Conservation (phyloP, 2,888 invertebrate genomes). For the Calliphora vomitoria region DNA sequence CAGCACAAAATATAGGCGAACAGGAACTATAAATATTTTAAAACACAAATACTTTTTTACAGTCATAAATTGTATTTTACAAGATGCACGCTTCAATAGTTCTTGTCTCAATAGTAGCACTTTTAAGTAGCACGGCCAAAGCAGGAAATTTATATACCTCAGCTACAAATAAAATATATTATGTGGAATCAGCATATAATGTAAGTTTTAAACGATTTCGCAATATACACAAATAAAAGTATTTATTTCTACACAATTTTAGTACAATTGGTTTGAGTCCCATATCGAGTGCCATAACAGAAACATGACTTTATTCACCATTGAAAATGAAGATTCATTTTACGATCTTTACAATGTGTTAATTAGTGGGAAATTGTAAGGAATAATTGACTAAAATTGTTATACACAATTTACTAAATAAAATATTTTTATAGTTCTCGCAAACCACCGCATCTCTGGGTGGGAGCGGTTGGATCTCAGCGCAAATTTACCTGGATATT, state of each 20-base stretch:
- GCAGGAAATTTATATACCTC: constrained; percentile 53
- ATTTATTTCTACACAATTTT: background rate
- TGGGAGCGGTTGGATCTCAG: constrained; percentile 52
- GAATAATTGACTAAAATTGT: background rate
- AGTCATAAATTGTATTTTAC: background rate
- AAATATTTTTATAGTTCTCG: background rate
- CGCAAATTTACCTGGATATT: constrained; percentile 60
- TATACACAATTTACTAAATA: background rate
- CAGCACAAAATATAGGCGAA: background rate
- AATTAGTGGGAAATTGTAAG: constrained; percentile 59
- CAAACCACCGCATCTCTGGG: constrained; percentile 56
- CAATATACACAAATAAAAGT: too few species aligned
- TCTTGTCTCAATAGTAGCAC: background rate
- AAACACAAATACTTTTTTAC: background rate
- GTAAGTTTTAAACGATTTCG: background rate
- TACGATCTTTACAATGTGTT: constrained; percentile 51
- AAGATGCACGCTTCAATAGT: constrained; percentile 13
- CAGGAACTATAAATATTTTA: background rate
- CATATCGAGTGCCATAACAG: constrained; percentile 48
- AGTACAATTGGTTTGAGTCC: constrained; percentile 66
- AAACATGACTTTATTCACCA: constrained; percentile 56
- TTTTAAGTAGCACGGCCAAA: background rate
- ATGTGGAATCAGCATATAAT: constrained; percentile 35
- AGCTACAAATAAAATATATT: constrained; percentile 33
- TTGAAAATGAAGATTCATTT: constrained; percentile 49